Conservation (phyloP, 2,797 vertebrate genomes). For the Hippopotamyrus pictus region DNA sequence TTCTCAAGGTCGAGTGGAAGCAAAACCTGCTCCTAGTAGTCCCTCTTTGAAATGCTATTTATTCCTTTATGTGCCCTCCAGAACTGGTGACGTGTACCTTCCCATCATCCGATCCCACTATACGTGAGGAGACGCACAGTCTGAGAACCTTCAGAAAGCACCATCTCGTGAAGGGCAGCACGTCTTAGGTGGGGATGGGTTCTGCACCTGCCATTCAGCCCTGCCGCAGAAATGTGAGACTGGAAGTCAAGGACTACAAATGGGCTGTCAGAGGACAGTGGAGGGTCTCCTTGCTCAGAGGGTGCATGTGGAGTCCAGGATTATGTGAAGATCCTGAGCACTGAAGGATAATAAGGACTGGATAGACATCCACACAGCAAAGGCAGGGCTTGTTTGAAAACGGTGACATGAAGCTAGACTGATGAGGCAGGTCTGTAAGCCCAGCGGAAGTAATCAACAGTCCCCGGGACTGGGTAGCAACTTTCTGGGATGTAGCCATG, state of each 20-base stretch:
- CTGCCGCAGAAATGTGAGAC: neutral
- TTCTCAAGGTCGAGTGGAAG: slow-evolving; percentile 29
- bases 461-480: neutral
- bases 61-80: slow-evolving; percentile 15
- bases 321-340: neutral
- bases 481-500: neutral
- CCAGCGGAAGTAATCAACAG: neutral
- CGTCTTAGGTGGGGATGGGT: neutral
- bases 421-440: neutral
- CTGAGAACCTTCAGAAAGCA: neutral
- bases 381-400: neutral
- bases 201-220: neutral
- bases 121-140: slow-evolving; percentile 19
- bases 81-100: slow-evolving; percentile 28
- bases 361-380: neutral
- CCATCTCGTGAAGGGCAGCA: neutral
- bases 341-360: neutral
- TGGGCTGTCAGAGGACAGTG: neutral
- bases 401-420: neutral
- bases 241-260: neutral
- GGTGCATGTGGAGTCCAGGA: neutral
- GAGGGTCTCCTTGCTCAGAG: neutral
- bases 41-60: slow-evolving; percentile 39
- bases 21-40: slow-evolving; percentile 24
- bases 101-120: neutral